Percentiles rank a stretch among this genome's conserved stretches.
Conservation (phyloP, 2,113 vertebrate species). For the Coturnix japonica region DNA sequence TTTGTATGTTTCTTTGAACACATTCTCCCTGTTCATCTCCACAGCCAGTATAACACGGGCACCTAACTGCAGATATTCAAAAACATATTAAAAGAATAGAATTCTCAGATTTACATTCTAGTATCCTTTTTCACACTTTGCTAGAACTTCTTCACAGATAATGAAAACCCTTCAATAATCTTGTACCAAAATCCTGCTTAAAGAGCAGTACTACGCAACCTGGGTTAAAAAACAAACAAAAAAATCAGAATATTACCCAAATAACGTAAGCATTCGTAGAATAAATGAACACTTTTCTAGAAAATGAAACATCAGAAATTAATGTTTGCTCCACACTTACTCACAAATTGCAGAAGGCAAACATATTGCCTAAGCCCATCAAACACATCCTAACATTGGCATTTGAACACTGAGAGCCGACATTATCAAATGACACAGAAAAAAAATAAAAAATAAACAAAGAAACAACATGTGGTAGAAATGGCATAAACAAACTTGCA, state of each 20-base stretch:
- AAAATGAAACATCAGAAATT: not conserved
- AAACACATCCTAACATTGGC: constrained; percentile 58
- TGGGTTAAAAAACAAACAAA: not conserved
- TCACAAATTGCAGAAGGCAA: constrained; percentile 65
- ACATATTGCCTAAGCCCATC: constrained; percentile 74
- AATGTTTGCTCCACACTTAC: constrained; percentile 29
- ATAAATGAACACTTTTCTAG: not conserved
- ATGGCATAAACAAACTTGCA: constrained; percentile 63
- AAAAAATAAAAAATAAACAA: constrained; percentile 35
- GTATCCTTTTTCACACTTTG: not conserved
- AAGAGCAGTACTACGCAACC: not conserved
- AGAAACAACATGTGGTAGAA: constrained; percentile 67
- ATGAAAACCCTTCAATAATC: not conserved
- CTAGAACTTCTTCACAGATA: not conserved
- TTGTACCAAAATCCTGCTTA: not conserved
- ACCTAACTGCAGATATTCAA: not conserved
- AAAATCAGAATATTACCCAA: not conserved
- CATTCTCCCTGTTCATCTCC: not conserved
- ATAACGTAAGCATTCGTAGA: not conserved
- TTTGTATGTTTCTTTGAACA: not conserved
- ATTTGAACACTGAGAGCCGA: constrained; percentile 75
- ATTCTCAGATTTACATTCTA: not conserved
- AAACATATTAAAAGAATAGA: not conserved
- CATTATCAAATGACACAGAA: constrained; percentile 73
- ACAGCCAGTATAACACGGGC: not conserved